phyloP scores from a whole-genome alignment of 2,888 invertebrate genomes.

The Dicranocentrus wangi region DNA sequence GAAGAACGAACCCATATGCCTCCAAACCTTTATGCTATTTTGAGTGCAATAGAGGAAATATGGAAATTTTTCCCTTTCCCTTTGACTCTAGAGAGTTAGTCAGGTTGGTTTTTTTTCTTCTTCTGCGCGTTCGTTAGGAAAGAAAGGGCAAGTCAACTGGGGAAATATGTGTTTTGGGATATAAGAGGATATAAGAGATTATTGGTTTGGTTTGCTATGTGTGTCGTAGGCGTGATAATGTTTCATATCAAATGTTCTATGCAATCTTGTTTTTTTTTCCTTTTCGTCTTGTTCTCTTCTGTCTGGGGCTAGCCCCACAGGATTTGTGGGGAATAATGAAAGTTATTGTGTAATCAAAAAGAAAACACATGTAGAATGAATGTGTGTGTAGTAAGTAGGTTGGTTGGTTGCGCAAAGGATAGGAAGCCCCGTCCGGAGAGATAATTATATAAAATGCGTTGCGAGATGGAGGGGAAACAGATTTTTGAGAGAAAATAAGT shows the following conservation, averaged over 20 bases:
- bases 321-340: too few species aligned
- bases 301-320: neutral
- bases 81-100: too few species aligned
- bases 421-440: neutral
- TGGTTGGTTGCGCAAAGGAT: neutral
- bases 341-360: too few species aligned
- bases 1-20: too few species aligned
- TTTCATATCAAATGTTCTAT: constrained; percentile 47
- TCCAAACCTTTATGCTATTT: too few species aligned
- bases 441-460: neutral
- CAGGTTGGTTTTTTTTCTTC: too few species aligned
- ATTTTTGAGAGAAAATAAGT: neutral
- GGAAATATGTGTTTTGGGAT: too few species aligned
- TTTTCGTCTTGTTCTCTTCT: neutral
- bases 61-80: neutral
- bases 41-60: too few species aligned
- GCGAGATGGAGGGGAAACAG: neutral
- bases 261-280: constrained; percentile 28
- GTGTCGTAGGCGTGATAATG: neutral
- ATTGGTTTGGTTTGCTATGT: too few species aligned
- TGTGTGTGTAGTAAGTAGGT: constrained; percentile 7
- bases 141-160: too few species aligned
- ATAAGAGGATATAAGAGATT: too few species aligned
- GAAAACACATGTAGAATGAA: constrained; percentile 12
- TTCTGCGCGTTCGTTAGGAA: too few species aligned